phyloP scores from a whole-genome alignment of 2,113 vertebrate species.

The Bufo gargarizans region DNA sequence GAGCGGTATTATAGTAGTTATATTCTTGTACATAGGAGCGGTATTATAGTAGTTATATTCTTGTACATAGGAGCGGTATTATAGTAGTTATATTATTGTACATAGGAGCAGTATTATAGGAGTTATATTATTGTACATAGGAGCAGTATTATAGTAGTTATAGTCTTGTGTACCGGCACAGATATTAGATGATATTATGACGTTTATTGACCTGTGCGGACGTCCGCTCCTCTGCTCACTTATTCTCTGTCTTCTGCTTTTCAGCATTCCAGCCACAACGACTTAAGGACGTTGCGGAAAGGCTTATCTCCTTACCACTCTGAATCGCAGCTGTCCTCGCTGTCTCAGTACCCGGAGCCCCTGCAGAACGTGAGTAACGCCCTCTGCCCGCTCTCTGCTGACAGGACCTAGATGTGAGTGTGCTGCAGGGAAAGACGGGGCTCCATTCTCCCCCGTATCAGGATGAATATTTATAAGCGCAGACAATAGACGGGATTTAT shows the following conservation, averaged over 20 bases:
- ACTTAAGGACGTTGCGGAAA: slow-evolving; percentile 88
- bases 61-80: too few relatives aligned
- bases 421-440: neutral
- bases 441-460: slow-evolving; percentile 13
- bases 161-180: too few relatives aligned
- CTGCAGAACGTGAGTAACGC: slow-evolving; percentile 84
- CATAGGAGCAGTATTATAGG: too few relatives aligned
- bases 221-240: neutral
- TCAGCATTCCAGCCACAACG: slow-evolving; percentile 83
- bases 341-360: slow-evolving; percentile 87
- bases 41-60: too few relatives aligned
- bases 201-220: too few relatives aligned
- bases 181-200: too few relatives aligned
- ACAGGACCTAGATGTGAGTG: neutral
- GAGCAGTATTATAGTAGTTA: too few relatives aligned
- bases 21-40: too few relatives aligned
- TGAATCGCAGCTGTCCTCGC: slow-evolving; percentile 88
- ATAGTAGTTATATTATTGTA: too few relatives aligned
- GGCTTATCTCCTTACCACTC: slow-evolving; percentile 91
- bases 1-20: too few relatives aligned
- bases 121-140: too few relatives aligned
- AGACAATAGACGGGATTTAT: slow-evolving; percentile 43
- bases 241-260: neutral
- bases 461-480: slow-evolving; percentile 51
- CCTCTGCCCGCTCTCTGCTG: neutral